Conservation (phyloP, 2,888 invertebrate genomes). For the Phanerotoma sp. region DNA sequence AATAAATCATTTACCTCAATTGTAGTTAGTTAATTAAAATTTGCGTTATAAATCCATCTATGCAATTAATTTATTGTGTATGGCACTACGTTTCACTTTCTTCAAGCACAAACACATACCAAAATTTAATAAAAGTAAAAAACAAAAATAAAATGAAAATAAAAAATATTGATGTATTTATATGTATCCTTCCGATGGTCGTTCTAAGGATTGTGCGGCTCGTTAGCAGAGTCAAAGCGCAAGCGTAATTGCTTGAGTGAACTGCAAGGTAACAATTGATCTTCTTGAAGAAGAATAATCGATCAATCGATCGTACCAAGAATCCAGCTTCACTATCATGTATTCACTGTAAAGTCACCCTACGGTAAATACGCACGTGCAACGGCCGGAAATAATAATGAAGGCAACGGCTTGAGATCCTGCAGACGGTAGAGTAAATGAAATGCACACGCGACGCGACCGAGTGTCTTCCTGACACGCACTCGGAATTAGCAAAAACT, state of each 20-base stretch:
- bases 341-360: neutral
- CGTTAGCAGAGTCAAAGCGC: slow-evolving; percentile 13
- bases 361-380: slow-evolving; percentile 10
- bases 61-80: no score
- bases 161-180: neutral
- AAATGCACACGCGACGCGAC: slow-evolving; percentile 18
- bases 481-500: slow-evolving; percentile 8
- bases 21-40: no score
- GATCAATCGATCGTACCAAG: slow-evolving; percentile 1
- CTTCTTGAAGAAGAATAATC: slow-evolving; percentile 1
- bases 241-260: slow-evolving; percentile 1
- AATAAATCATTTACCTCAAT: no score
- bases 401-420: slow-evolving; percentile 15
- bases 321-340: neutral
- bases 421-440: neutral
- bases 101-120: no score
- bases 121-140: no score
- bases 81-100: no score
- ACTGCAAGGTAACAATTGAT: slow-evolving; percentile 5
- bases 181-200: slow-evolving; percentile 3
- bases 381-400: slow-evolving; percentile 34
- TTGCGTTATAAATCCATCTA: no score
- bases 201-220: slow-evolving; percentile 8
- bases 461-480: slow-evolving; percentile 20
- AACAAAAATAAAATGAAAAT: neutral